Percentiles rank a stretch among this genome's conserved stretches.
These are phyloP conservation scores for Scelioninae gen. 1 DNA, from an alignment of 2,888 invertebrate genomes.

Conservation along the genomic window DNA sequence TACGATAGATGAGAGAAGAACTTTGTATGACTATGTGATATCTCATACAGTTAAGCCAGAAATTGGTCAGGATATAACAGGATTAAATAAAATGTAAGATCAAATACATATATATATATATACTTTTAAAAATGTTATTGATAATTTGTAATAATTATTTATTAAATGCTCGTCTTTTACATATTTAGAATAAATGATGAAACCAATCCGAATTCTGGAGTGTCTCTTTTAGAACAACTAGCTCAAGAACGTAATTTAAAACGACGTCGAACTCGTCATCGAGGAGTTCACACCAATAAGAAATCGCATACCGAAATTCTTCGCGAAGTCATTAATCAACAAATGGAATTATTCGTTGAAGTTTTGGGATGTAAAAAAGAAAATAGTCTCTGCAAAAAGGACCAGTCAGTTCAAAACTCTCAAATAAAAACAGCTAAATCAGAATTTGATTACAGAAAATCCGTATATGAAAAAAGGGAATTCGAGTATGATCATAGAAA, in stretches of 20 bases:
- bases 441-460: slow-evolving; percentile 4
- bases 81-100: slow-evolving; percentile 78
- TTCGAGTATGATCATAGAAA: not conserved
- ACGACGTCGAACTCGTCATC: slow-evolving; percentile 80
- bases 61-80: slow-evolving; percentile 79
- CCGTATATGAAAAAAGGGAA: not conserved
- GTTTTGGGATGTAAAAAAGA: too few relatives aligned
- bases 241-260: slow-evolving; percentile 82
- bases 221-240: slow-evolving; percentile 78
- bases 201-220: slow-evolving; percentile 64
- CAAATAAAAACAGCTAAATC: slow-evolving; percentile 8
- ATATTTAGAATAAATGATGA: slow-evolving; percentile 15
- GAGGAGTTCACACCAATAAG: slow-evolving; percentile 83
- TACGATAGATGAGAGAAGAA: slow-evolving; percentile 81
- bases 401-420: not conserved
- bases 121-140: not conserved
- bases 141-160: not conserved
- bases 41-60: slow-evolving; percentile 79
- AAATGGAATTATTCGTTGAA: slow-evolving; percentile 82
- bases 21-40: slow-evolving; percentile 82
- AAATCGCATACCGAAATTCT: slow-evolving; percentile 82
- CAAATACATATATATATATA: not conserved
- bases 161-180: too few relatives aligned
- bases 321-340: slow-evolving; percentile 82
- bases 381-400: not conserved